These are phyloP conservation scores for Cheiracanthium punctorium DNA, from an alignment of 2,888 invertebrate genomes.

Conservation along the genomic window DNA sequence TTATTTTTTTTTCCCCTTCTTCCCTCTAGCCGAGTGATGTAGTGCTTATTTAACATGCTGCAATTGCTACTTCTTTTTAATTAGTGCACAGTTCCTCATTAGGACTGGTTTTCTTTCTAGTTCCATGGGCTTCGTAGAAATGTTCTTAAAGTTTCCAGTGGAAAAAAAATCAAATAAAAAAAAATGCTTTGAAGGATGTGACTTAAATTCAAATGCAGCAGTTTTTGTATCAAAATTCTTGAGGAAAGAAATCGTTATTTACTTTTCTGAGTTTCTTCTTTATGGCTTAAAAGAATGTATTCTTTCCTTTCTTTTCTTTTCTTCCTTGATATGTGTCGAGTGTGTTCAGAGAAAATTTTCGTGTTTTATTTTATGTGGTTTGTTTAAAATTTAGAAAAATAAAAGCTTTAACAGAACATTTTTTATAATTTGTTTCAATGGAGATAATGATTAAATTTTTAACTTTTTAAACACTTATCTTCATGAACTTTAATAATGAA, in stretches of 20 bases:
- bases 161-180: background rate
- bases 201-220: background rate
- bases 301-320: background rate
- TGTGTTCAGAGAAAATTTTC: background rate
- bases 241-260: background rate
- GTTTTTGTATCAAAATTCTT: background rate
- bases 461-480: too few relatives aligned
- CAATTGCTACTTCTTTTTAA: slow-evolving; percentile 31
- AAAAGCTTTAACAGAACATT: too few relatives aligned
- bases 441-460: too few relatives aligned
- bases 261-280: background rate
- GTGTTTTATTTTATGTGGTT: too few relatives aligned
- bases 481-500: too few relatives aligned
- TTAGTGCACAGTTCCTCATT: slow-evolving; percentile 19
- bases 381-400: too few relatives aligned
- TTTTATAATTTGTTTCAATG: too few relatives aligned
- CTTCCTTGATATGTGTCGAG: background rate
- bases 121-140: background rate
- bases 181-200: background rate
- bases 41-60: slow-evolving; percentile 21
- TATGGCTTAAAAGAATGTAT: background rate
- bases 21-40: slow-evolving; percentile 26
- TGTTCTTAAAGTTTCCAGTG: background rate
- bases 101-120: background rate
- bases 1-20: slow-evolving; percentile 6